Base-by-base conservation (phyloP, 2,888 invertebrate species). In the Oscheius sp. region DNA sequence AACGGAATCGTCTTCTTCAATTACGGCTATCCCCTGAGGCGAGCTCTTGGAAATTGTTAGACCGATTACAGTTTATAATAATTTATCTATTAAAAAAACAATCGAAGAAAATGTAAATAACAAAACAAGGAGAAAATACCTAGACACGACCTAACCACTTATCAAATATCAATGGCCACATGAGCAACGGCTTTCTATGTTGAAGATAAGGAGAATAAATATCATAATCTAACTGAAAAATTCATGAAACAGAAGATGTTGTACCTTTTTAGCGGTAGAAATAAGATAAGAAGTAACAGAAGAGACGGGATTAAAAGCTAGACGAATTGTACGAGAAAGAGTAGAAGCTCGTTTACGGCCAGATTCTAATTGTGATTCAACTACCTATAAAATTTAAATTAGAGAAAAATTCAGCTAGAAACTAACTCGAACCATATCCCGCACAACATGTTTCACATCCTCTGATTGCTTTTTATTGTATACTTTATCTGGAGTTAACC, bases 401-500 rank as follows among this genome's bases (percentile, higher is more conserved):
- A 23, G n/a, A 64, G 46, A 64, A 16, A 46, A 45, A n/a, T n/a
- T n/a, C n/a, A n/a, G n/a, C n/a, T n/a, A 21, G 16, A 41, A 49
- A 13, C 16, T 18, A 53, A 84, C 85, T 56, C 77, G 70, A 23
- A 74, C 72, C 53, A 87, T 72, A 75, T 86, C 84, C 25, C 69
- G 73, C 18, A 79, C 77, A 27, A 87, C 59, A 21, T 58, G 69
- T 27, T 74, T 69, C 16, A 81, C 68, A 29, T 78, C 83, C 16
- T 85, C 80, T 5, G 77, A 74, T 27, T 81, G 75, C 52, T 83
- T 85, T 43, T 82, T 81, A n/a, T 76, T 79, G 70, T 81, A 87
- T 52, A 87, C 74, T 49, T 66, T 75, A 56, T 87, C 85, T 1
- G 78, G 74, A 25, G 79, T 84, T 35, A 86, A 75, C 16, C 77